Evolutionary conservation across 2,113 vertebrate genomes (phyloP).

Genomic region (Hemiprocne comata): DNA sequence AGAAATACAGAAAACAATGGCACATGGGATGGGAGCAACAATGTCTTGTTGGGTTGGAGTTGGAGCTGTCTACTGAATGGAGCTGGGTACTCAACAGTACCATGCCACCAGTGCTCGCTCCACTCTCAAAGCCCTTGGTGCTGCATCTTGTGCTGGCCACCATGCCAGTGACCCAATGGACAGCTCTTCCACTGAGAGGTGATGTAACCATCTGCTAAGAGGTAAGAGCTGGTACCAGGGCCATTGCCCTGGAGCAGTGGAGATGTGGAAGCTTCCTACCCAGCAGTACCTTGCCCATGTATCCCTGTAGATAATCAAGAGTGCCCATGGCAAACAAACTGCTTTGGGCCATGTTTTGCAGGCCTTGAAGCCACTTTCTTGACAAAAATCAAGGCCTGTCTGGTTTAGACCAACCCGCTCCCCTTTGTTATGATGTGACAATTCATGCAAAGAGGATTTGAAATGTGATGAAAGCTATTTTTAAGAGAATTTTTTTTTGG

Average conservation of each 20-base stretch:
- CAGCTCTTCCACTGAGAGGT: background rate
- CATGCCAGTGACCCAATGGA: background rate
- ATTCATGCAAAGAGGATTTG: background rate
- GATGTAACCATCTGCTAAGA: background rate
- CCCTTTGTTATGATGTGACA: background rate
- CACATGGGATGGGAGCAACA: background rate
- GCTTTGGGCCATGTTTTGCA: background rate
- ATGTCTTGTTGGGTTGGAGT: background rate
- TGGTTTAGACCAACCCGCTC: background rate
- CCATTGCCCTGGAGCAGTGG: background rate
- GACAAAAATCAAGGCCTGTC: background rate
- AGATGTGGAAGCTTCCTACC: background rate
- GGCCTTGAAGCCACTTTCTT: background rate
- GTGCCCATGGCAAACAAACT: background rate
- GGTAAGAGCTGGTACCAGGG: background rate
- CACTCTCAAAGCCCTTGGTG: background rate
- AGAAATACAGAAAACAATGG: background rate
- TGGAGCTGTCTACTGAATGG: background rate
- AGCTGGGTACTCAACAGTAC: background rate
- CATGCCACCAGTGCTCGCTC: rapidly evolving
- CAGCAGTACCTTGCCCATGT: background rate
- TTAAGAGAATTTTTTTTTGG: background rate
- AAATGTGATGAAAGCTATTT: background rate
- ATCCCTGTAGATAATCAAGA: background rate
- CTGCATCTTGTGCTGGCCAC: background rate